Evolutionary conservation across 2,113 vertebrate species (phyloP).

Genomic region (Myodes glareolus): DNA sequence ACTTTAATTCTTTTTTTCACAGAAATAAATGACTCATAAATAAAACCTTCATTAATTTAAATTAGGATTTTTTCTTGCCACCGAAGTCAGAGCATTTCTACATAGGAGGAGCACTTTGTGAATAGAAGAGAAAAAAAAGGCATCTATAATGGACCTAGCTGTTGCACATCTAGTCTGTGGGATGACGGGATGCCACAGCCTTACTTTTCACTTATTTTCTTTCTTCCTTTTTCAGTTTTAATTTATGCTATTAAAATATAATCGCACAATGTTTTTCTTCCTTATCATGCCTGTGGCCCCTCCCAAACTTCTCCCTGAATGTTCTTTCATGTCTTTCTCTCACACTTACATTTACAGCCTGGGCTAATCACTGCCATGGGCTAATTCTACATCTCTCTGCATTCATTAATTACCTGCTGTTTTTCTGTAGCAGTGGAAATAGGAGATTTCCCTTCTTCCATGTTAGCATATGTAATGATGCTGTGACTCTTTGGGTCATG

Average conservation of each 20-base stretch:
- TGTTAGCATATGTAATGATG: neutral
- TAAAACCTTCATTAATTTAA: neutral
- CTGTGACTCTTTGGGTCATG: neutral
- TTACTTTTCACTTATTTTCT: neutral
- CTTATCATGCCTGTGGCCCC: neutral
- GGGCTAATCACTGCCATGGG: neutral
- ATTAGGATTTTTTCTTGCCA: neutral
- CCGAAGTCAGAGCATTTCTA: neutral
- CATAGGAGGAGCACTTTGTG: neutral
- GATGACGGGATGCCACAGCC: accelerated
- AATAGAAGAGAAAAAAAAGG: neutral
- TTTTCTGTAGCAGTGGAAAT: neutral
- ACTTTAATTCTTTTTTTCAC: conserved; percentile 22
- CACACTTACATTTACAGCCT: neutral
- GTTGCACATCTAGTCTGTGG: neutral
- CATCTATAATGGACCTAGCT: neutral
- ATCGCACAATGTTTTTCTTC: neutral
- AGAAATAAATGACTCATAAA: conserved; percentile 8
- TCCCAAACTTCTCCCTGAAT: neutral
- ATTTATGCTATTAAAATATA: neutral
- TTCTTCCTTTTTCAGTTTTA: neutral
- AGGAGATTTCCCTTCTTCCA: neutral
- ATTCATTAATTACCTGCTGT: neutral
- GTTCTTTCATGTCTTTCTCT: neutral
- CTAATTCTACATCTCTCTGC: neutral